Evolutionary conservation across 2,888 invertebrate species (phyloP).

Genomic region (Lepeophtheirus nordmannii): DNA sequence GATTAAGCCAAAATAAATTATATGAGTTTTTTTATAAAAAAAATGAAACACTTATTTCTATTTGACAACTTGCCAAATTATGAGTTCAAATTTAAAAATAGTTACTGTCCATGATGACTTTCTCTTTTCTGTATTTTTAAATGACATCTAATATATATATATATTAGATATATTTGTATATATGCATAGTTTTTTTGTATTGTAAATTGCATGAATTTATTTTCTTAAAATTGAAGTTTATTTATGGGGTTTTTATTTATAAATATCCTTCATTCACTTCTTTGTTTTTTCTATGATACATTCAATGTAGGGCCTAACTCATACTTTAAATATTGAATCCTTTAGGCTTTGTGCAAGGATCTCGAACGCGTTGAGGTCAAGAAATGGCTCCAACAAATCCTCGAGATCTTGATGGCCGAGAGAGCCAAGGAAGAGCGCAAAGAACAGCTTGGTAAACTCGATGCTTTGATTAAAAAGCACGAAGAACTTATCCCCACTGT

Average conservation of each 20-base stretch:
- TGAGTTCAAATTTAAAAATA: constrained; percentile 3
- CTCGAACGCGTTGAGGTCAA: constrained; percentile 28
- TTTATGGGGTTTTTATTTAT: too few relatives aligned
- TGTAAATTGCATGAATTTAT: too few relatives aligned
- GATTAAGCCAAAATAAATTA: too few relatives aligned
- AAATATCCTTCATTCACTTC: too few relatives aligned
- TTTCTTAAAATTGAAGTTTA: too few relatives aligned
- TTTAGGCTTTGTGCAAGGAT: constrained; percentile 28
- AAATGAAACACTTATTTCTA: neutral
- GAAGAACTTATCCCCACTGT: constrained; percentile 24
- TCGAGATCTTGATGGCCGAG: constrained; percentile 28
- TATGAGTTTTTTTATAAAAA: neutral
- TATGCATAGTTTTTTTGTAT: too few relatives aligned
- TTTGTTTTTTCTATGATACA: too few relatives aligned
- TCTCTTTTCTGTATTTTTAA: too few relatives aligned
- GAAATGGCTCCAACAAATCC: constrained; percentile 29
- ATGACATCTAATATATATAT: too few relatives aligned
- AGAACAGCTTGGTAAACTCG: constrained; percentile 19
- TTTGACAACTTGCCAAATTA: constrained; percentile 1
- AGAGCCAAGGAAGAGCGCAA: constrained; percentile 26
- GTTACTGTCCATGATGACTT: neutral
- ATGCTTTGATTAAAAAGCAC: constrained; percentile 23
- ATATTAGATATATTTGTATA: too few relatives aligned
- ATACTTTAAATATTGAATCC: neutral
- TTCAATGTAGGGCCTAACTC: too few relatives aligned